Percentiles rank a stretch among this genome's conserved stretches.
phyloP scores from a whole-genome alignment of 2,113 vertebrate genomes.

The Pogonocichla stellata region DNA sequence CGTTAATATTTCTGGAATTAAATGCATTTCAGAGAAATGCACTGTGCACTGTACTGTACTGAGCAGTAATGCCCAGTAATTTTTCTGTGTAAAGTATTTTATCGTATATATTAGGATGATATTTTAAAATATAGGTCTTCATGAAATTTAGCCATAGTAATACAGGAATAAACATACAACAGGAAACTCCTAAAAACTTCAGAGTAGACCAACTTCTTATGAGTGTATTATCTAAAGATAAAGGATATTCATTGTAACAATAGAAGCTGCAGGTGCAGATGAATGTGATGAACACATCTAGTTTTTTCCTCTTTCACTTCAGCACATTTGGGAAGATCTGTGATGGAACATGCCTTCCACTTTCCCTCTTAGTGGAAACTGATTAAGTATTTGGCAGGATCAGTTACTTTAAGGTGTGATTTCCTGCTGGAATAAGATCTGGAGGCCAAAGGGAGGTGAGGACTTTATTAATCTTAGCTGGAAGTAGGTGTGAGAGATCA shows the following conservation, averaged over 20 bases:
- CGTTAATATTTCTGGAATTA: background rate
- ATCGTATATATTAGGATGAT: background rate
- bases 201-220: background rate
- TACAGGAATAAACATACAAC: background rate
- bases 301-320: background rate
- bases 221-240: background rate
- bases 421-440: slow-evolving; percentile 42
- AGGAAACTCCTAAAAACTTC: background rate
- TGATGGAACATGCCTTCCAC: background rate
- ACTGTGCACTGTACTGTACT: background rate
- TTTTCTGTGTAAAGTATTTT: background rate
- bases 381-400: slow-evolving; percentile 15
- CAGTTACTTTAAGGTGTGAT: slow-evolving; percentile 37
- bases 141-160: background rate
- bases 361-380: background rate
- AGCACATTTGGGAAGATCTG: background rate
- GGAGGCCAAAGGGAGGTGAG: slow-evolving; percentile 21
- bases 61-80: background rate
- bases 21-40: background rate
- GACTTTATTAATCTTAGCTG: slow-evolving; percentile 39
- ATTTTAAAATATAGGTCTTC: background rate
- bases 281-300: background rate
- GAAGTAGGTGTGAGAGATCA: background rate
- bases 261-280: background rate
- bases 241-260: background rate